phyloP scores from a whole-genome alignment of 2,113 vertebrate genomes.

The Gasterosteus nipponicus region DNA sequence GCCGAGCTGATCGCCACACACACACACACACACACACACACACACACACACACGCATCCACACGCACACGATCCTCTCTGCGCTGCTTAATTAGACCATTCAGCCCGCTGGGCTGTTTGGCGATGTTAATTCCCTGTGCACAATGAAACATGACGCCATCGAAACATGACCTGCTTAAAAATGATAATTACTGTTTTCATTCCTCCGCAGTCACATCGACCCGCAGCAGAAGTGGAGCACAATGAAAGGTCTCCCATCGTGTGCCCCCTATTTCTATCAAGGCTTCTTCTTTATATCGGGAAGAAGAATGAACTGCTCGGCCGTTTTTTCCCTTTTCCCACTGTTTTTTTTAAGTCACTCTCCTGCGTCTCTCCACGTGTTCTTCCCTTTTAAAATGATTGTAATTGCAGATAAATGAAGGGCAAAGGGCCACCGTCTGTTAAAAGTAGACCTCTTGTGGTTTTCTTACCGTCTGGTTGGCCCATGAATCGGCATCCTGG shows the following conservation, averaged over 20 bases:
- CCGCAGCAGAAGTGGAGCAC: slow-evolving; percentile 13
- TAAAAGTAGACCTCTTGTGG: background rate
- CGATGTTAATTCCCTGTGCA: slow-evolving; percentile 67
- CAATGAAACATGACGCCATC: slow-evolving; percentile 68
- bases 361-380: background rate
- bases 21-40: slow-evolving; percentile 27
- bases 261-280: background rate
- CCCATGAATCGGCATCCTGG: slow-evolving; percentile 19
- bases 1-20: slow-evolving; percentile 36
- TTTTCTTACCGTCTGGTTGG: slow-evolving; percentile 54
- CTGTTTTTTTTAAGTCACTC: background rate
- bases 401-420: background rate
- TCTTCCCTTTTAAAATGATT: background rate
- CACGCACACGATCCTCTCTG: slow-evolving; percentile 28
- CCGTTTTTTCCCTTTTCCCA: background rate
- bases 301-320: background rate
- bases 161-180: slow-evolving; percentile 72
- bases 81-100: slow-evolving; percentile 68
- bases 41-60: slow-evolving; percentile 24
- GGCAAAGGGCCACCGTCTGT: background rate
- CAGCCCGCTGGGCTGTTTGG: slow-evolving; percentile 60
- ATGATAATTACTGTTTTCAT: slow-evolving; percentile 70
- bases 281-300: background rate
- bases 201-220: slow-evolving; percentile 33
- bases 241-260: slow-evolving; percentile 13